Evolutionary conservation across 1,140 invertebrate genomes (phyloP), one percentile per base, ranked within the genome.

Genomic region (Drosophila nannoptera): DNA sequence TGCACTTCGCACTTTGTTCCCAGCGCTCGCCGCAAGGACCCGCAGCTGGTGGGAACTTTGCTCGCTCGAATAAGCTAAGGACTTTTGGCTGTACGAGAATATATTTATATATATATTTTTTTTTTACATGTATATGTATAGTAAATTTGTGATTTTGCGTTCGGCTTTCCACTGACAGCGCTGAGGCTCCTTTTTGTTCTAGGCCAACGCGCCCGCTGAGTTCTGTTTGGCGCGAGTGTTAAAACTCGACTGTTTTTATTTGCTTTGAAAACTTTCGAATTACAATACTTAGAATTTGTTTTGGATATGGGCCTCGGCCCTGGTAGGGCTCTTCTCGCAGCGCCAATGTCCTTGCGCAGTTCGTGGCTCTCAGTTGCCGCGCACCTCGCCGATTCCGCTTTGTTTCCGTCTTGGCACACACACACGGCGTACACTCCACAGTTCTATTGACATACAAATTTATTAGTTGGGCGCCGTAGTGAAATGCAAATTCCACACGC

Each of bases 211-310:
- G 70, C 58, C 40, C 48, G 56, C 50, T 74, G 73, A 53, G 73
- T 77, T 69, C 70, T 80, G 81, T 77, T 81, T 86, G 82, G 70
- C 74, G 77, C 81, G 81, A 86, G 81, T 86, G 81, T 81, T 86
- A 69, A 81, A 81, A 86, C 81, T 86, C 81, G 81, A 86, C 81
- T 86, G 77, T 61, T 81, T 86, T 86, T 86, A 86, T 86, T 81
- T 81, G 73, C 81, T 86, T 86, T 86, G 74, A 86, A 86, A 86
- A 86, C 69, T 86, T 86, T 86, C 77, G 81, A 86, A 86, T 86
- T 84, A 81, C 81, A 86, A 77, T 86, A 81, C 81, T 86, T 86
- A 86, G 81, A 86, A 86, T 86, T 86, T 81, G 81, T 81, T 86
- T 86, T 86, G 77, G 38, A 36, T 54, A 16, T 56, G 58, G 31